A percentile compares a stretch with the other conserved stretches of the same genome.
Evolutionary conservation across 2,797 vertebrate species (phyloP).

Genomic region (Centroberyx gerrardi): DNA sequence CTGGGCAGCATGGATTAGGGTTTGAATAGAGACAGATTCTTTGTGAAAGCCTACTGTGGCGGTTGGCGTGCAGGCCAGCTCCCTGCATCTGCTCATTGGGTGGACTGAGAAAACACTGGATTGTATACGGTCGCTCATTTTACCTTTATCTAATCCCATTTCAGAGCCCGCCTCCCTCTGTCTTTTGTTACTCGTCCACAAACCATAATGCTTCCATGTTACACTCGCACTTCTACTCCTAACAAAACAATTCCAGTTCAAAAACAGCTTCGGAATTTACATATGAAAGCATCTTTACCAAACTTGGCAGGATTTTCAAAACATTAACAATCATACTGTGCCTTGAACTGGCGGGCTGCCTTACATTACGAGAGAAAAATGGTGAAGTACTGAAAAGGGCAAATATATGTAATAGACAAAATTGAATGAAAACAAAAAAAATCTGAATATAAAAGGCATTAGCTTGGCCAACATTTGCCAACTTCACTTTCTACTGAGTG

Average conservation of each 20-base stretch:
- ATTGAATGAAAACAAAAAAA: constrained; percentile 22
- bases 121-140: constrained; percentile 79
- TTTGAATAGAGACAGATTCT: constrained; percentile 89
- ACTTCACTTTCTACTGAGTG: constrained; percentile 45
- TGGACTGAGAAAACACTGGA: constrained; percentile 81
- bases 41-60: constrained; percentile 88
- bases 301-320: constrained; percentile 77
- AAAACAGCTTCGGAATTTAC: constrained; percentile 75
- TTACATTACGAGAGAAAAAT: constrained; percentile 17
- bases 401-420: constrained; percentile 33
- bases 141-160: constrained; percentile 86
- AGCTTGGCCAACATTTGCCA: constrained; percentile 51
- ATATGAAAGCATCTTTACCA: constrained; percentile 83
- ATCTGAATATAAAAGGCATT: constrained; percentile 15
- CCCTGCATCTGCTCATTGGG: constrained; percentile 86
- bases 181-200: constrained; percentile 77
- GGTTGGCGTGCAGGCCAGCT: constrained; percentile 84
- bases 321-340: constrained; percentile 70
- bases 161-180: constrained; percentile 61
- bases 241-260: constrained; percentile 68
- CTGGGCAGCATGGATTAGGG: constrained; percentile 87
- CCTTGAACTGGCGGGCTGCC: constrained; percentile 59
- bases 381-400: neutral
- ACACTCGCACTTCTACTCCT: constrained; percentile 62
- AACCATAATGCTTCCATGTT: constrained; percentile 72